Evolutionary conservation across 2,888 invertebrate genomes (phyloP).

Genomic region (Pammene fasciana): DNA sequence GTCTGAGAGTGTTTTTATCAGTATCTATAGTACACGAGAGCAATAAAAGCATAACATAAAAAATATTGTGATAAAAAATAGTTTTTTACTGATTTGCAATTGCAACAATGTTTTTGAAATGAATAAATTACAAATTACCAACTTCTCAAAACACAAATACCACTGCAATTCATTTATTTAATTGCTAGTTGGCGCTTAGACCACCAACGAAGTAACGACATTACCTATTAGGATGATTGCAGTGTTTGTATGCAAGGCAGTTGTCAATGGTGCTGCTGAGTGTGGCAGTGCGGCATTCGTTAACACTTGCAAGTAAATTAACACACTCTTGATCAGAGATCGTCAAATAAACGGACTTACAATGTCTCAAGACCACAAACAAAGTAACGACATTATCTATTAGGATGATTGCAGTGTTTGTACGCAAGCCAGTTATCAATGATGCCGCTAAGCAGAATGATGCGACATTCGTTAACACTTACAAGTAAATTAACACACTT

Average conservation of each 20-base stretch:
- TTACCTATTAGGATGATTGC: slow-evolving; percentile 18
- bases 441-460: too few species aligned
- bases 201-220: slow-evolving; percentile 29
- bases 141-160: too few species aligned
- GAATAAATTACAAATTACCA: too few species aligned
- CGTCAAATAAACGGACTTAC: not conserved
- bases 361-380: slow-evolving; percentile 38
- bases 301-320: slow-evolving; percentile 5
- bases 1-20: too few species aligned
- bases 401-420: slow-evolving; percentile 18
- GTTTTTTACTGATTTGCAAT: too few species aligned
- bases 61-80: too few species aligned
- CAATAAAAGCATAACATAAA: too few species aligned
- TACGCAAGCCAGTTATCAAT: too few species aligned
- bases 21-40: too few species aligned
- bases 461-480: too few species aligned
- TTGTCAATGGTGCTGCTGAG: slow-evolving; percentile 17
- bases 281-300: slow-evolving; percentile 3
- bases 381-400: slow-evolving; percentile 8
- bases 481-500: too few species aligned
- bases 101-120: too few species aligned
- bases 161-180: not conserved
- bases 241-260: slow-evolving; percentile 23
- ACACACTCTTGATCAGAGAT: slow-evolving; percentile 2
- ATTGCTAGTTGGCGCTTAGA: not conserved